Evolutionary conservation across 2,888 invertebrate genomes (phyloP).

Genomic region (Minunthozetes semirufus): DNA sequence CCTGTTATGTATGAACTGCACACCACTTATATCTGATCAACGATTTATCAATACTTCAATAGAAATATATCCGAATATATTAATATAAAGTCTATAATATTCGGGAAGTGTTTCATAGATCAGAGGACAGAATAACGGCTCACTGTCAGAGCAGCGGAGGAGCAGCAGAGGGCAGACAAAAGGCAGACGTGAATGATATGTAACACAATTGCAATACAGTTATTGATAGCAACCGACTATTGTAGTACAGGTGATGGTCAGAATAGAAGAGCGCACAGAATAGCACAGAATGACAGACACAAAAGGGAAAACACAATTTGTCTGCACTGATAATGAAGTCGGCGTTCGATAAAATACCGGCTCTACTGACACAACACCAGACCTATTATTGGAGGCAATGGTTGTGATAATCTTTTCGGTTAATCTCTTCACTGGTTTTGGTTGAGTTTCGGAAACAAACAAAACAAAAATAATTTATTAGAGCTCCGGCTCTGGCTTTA

Average conservation of each 20-base stretch:
- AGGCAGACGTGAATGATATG: background rate
- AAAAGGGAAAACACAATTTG: background rate
- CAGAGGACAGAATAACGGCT: background rate
- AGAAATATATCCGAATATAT: too few species aligned
- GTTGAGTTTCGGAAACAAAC: too few species aligned
- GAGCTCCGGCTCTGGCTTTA: background rate
- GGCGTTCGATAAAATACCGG: background rate
- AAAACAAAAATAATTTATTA: background rate
- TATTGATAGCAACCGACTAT: background rate
- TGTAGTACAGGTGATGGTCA: background rate
- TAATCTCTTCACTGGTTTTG: background rate
- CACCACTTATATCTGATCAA: background rate
- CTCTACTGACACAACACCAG: background rate
- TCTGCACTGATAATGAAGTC: background rate
- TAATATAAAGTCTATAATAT: too few species aligned
- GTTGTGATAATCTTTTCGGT: background rate
- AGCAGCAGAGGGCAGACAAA: background rate
- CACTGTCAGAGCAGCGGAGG: background rate
- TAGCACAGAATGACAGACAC: background rate
- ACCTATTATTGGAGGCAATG: background rate
- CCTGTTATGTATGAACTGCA: too few species aligned
- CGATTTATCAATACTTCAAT: background rate
- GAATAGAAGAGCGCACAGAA: too few species aligned
- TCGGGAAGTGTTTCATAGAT: too few species aligned
- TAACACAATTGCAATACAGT: background rate